Base-by-base conservation (phyloP, 1,140 invertebrate species). In the Whitmania pigra region DNA sequence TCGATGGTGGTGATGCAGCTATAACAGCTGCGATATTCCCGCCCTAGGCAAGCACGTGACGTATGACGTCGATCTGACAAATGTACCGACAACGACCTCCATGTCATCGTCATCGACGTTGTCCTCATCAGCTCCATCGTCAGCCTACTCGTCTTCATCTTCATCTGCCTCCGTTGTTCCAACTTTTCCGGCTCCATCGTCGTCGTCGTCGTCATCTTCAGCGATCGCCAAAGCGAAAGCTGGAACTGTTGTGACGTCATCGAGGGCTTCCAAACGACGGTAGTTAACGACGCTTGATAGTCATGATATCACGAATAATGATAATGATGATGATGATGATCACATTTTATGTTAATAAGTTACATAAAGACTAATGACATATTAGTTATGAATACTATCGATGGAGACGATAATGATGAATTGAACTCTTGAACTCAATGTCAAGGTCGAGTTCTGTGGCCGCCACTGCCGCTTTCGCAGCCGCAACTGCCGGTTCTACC, bases 161-260 rank as follows among this genome's bases (percentile, higher is more conserved):
- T 63, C 57, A 31, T 63, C 57, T 1, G 6, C 57, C 22, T 63
- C 57, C 22, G 22, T 31, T 25, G 77, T 29, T 75, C 75, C 40
- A 73, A 76, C 7, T 77, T 76, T 40, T 78, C 78, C 13, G 78
- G 78, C 13, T 74, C 79, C 17, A 77, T 78, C 72, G 80, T 79
- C 72, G 77, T 82, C 74, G 78, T 78, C 13, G 76, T 78, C 75
- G 78, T 31, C 36, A 54, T 18, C 78, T n/a, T n/a, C n/a, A 79
- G 25, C 79, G 79, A 15, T 79, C 82, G 70, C 78, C 82, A 75
- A 78, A 72, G 78, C 81, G 71, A 77, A 80, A 63, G 82, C 82
- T 20, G 93, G 93, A 5, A 91, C 93, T 13, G 91, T 94, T 17
- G 91, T 95, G n/a, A 94, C 92, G 0, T 93, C 91, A 36, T 93